Conservation (phyloP, 2,113 vertebrate species). For the Psilopsiagon aymara region DNA sequence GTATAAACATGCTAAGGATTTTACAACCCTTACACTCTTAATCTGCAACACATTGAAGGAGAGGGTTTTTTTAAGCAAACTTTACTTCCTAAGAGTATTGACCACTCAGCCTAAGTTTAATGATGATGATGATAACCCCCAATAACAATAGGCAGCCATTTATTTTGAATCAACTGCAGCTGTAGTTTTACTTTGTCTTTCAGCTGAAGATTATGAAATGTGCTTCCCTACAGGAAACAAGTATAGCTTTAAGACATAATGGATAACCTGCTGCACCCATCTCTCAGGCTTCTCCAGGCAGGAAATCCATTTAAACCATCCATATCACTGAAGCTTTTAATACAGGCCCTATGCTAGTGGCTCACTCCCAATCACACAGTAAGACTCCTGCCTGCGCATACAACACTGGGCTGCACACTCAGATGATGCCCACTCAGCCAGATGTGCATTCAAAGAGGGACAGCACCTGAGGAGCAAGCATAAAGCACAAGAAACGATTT, state of each 20-base stretch:
- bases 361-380: rapidly evolving
- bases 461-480: neutral
- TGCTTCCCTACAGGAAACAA: neutral
- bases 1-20: neutral
- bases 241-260: neutral
- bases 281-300: neutral
- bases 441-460: neutral
- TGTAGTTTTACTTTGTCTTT: neutral
- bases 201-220: neutral
- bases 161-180: neutral
- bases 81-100: neutral
- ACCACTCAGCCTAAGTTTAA: neutral
- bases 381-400: neutral
- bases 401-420: rapidly evolving
- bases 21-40: neutral
- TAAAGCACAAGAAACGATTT: neutral
- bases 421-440: rapidly evolving
- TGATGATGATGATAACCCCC: neutral
- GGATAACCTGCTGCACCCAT: neutral
- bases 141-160: neutral
- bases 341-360: rapidly evolving
- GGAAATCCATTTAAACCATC: neutral
- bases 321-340: neutral
- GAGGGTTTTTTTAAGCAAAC: neutral
- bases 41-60: neutral